Evolutionary conservation across 2,888 invertebrate species (phyloP), one percentile per base, ranked within the genome.

Genomic region (Leucophenga montana): DNA sequence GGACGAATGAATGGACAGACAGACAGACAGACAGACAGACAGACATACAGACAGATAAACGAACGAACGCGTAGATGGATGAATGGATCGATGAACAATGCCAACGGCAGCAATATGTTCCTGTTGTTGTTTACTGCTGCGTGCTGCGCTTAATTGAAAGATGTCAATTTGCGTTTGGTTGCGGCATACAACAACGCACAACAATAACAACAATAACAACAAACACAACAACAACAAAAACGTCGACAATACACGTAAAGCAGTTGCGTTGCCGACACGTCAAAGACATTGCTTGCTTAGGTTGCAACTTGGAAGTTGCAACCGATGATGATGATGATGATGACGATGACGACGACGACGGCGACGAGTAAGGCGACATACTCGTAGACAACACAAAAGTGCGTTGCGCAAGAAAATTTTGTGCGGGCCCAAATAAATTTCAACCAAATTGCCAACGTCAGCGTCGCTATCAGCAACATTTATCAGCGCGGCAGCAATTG

Each of bases 391-490:
- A 11, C 18, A 31, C 62, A 62, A 44, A 33, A 46, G 16, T n/a
- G 62, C 62, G 33, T 33, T 33, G 31, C 48, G 54, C 68, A 68
- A 59, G 44, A 50, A 50, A 65, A 68, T 54, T 62, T 62, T 62
- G 62, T 68, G 68, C 68, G 73, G 75, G 76, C 74, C 77, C 77
- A 82, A 79, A 81, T 80, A 82, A 83, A 82, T 82, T 83, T 75
- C 82, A 77, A 75, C 77, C 83, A 82, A 80, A 81, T 80, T 84
- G 83, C 79, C 79, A 83, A 78, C 83, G 81, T 82, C 84, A 79
- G 76, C 78, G 71, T 77, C 75, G 80, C 78, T 82, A 85, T 83
- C 85, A 82, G 78, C 78, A 73, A 75, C 76, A 84, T 83, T 83
- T 83, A 83, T 83, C 82, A 80, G 79, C 77, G 72, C 46, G 69